A percentile compares a stretch with the other conserved stretches of the same genome.
Evolutionary conservation across 1,140 invertebrate genomes (phyloP).

Genomic region (Vollenhovia emeryi): DNA sequence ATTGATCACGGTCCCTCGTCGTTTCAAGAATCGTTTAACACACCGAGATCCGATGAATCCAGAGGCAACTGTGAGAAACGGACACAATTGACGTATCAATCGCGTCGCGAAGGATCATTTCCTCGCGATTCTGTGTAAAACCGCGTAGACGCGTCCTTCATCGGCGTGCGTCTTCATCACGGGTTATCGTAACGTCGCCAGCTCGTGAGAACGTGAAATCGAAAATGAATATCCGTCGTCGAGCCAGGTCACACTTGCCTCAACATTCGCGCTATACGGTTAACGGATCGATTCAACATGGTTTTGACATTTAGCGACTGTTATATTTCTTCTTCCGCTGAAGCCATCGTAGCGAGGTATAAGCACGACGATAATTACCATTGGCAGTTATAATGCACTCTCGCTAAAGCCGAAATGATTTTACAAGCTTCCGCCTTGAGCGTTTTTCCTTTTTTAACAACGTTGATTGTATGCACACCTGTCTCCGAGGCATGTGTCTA

Average conservation of each 20-base stretch:
- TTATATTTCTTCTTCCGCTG: background rate
- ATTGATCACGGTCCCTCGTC: background rate
- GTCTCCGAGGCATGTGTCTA: background rate
- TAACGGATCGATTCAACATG: constrained; percentile 33
- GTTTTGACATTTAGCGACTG: constrained; percentile 37
- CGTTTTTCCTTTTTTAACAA: background rate
- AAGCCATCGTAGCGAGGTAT: constrained; percentile 17
- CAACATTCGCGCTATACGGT: background rate
- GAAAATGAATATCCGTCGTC: background rate
- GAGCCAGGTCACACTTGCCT: background rate
- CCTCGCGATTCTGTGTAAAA: background rate
- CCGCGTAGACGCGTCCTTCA: background rate
- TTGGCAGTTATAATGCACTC: background rate
- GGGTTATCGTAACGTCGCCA: background rate
- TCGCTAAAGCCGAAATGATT: background rate
- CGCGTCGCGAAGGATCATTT: background rate
- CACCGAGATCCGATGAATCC: background rate
- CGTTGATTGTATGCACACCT: background rate
- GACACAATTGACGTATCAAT: background rate
- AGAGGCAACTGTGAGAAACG: background rate
- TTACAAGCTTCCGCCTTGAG: background rate
- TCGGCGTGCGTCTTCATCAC: background rate
- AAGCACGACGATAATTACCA: background rate
- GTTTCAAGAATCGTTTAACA: background rate
- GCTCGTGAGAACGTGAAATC: too few species aligned